Evolutionary conservation across 2,888 invertebrate genomes (phyloP), one percentile per base, ranked within the genome.

Genomic region (Amiota mariae): DNA sequence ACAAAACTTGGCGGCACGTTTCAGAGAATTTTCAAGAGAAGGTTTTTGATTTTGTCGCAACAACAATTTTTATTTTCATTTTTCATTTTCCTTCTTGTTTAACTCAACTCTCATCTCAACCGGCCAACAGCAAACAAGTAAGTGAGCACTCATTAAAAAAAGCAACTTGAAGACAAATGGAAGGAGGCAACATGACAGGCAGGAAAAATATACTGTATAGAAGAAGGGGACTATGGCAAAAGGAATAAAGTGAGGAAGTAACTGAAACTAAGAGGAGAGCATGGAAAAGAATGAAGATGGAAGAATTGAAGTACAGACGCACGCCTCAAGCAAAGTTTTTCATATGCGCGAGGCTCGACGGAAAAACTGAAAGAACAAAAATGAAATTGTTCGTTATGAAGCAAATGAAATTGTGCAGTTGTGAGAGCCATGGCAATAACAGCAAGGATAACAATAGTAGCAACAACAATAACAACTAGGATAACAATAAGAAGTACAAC

Each of bases 241-340:
- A 6, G 36, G 4, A 36, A 36, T 0, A 36, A 2, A 36, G 6
- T 36, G 36, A 36, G 36, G 36, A 36, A 36, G 36, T 2, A 36
- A 36, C 36, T 36, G 36, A 36, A 36, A 36, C 36, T 36, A 36
- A 36, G 36, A 36, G 36, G 24, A 3, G 24, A 59, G 59, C 63
- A 46, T n/a, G 20, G 36, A 63, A 36, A 13, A 6, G 36, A 46
- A 63, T 8, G 24, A 63, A 63, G 13, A 63, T 24, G 12, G 10
- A 63, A 63, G 36, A 12, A n/a, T 24, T 10, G 13, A 3, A 20
- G 20, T 9, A 51, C 18, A 54, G 54, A 24, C 54, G 54, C 36
- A 51, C 51, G 67, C 67, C 67, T 51, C 24, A 54, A 68, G 67
- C 67, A 68, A 68, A 24, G 36, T 54, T 68, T 68, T 68, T 68